phyloP scores from a whole-genome alignment of 2,797 vertebrate species.

The Amblyraja radiata region DNA sequence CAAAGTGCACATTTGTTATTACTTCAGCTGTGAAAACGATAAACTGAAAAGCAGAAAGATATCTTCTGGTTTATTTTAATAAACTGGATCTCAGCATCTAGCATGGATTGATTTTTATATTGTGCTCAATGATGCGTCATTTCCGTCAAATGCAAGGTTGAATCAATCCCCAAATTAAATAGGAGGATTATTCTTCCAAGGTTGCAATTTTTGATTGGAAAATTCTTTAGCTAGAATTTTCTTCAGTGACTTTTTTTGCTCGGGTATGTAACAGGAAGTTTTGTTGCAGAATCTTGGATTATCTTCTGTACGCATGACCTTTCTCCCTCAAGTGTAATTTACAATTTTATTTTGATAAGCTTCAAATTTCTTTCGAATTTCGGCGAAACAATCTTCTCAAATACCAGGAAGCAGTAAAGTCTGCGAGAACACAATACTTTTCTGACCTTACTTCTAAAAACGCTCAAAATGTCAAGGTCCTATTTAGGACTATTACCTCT shows the following conservation, averaged over 20 bases:
- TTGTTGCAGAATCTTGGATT: neutral
- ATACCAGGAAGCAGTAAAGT: too few species aligned
- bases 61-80: slow-evolving; percentile 29
- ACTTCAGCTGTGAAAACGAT: slow-evolving; percentile 25
- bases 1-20: slow-evolving; percentile 10
- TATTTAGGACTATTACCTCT: too few species aligned
- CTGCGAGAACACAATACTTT: too few species aligned
- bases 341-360: too few species aligned
- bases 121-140: neutral
- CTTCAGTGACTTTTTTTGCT: neutral
- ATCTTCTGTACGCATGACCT: neutral
- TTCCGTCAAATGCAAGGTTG: slow-evolving; percentile 11
- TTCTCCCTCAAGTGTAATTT: neutral
- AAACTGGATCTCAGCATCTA: neutral
- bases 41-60: slow-evolving; percentile 5
- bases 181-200: neutral
- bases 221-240: neutral
- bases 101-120: neutral
- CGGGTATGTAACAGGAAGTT: neutral
- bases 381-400: too few species aligned
- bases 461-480: too few species aligned
- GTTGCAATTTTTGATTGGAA: neutral
- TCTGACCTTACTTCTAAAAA: too few species aligned
- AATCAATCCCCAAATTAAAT: slow-evolving; percentile 10
- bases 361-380: too few species aligned